Conservation (phyloP, 2,113 vertebrate genomes). For the Atherinomorus stipes region DNA sequence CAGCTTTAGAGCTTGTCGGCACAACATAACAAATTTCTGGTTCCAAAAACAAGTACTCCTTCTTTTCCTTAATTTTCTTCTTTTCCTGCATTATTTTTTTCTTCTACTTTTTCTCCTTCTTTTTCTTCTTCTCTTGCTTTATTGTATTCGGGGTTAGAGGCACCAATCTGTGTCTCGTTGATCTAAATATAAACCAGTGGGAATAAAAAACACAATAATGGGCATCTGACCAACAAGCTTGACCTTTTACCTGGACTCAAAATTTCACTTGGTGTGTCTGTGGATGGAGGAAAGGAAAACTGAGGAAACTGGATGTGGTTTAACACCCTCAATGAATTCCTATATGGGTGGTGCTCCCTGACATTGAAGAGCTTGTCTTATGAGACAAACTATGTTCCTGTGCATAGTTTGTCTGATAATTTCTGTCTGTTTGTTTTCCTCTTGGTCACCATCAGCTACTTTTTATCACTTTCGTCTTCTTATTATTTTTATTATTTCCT, state of each 20-base stretch:
- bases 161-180: constrained; percentile 29
- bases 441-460: constrained; percentile 3
- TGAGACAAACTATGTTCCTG: no score
- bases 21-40: constrained; percentile 27
- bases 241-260: constrained; percentile 62
- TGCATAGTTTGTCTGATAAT: constrained; percentile 38
- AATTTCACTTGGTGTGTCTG: constrained; percentile 4
- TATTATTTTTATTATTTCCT: background rate
- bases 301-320: constrained; percentile 50
- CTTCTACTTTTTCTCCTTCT: constrained; percentile 27
- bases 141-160: constrained; percentile 28
- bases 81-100: constrained; percentile 32
- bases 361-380: constrained; percentile 5
- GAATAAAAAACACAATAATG: constrained; percentile 67
- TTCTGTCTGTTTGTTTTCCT: constrained; percentile 27
- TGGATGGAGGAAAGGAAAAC: constrained; percentile 36
- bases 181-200: constrained; percentile 69
- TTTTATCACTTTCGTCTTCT: background rate
- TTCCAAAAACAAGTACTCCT: constrained; percentile 16
- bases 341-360: constrained; percentile 6
- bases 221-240: constrained; percentile 39
- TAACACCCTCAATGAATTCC: constrained; percentile 29
- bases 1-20: constrained; percentile 26
- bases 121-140: constrained; percentile 33
- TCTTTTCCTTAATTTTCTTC: no score